Percentiles rank a stretch among this genome's conserved stretches.
phyloP scores from a whole-genome alignment of 2,113 vertebrate species.

The Chloroceryle aenea region DNA sequence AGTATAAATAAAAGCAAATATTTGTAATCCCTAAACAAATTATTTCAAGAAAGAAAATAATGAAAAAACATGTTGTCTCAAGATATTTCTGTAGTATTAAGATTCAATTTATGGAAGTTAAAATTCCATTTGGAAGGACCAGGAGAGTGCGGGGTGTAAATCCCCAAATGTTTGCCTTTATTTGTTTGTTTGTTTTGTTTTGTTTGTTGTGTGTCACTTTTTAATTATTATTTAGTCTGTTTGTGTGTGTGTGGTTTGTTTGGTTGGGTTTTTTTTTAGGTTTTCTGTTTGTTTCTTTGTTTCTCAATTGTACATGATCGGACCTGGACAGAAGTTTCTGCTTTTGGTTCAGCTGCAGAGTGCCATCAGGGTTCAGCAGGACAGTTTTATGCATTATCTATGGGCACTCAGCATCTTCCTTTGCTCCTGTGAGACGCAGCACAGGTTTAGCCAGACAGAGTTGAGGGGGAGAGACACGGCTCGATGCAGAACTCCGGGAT shows the following conservation, averaged over 20 bases:
- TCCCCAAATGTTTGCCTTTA: fast-evolving
- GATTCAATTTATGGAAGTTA: background rate
- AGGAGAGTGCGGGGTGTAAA: background rate
- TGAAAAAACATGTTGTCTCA: background rate
- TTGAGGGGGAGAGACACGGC: too few relatives aligned
- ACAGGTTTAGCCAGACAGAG: background rate
- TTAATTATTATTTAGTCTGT: too few relatives aligned
- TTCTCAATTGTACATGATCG: fast-evolving
- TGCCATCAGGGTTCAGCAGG: background rate
- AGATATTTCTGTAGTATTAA: background rate
- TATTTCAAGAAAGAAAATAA: fast-evolving
- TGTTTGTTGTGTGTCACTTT: too few relatives aligned
- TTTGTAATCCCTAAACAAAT: background rate
- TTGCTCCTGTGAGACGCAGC: background rate
- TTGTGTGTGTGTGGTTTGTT: background rate
- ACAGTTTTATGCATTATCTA: fast-evolving
- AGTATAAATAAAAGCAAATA: background rate
- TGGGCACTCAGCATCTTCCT: fast-evolving
- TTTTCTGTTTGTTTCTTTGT: background rate
- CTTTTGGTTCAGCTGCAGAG: background rate
- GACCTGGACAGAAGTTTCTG: background rate
- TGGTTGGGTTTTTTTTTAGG: background rate
- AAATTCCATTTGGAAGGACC: background rate
- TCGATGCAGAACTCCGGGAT: fast-evolving
- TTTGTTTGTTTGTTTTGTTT: fast-evolving